A percentile compares a stretch with the other conserved stretches of the same genome.
Conservation (phyloP, 2,888 invertebrate genomes). For the Eledona agricola region DNA sequence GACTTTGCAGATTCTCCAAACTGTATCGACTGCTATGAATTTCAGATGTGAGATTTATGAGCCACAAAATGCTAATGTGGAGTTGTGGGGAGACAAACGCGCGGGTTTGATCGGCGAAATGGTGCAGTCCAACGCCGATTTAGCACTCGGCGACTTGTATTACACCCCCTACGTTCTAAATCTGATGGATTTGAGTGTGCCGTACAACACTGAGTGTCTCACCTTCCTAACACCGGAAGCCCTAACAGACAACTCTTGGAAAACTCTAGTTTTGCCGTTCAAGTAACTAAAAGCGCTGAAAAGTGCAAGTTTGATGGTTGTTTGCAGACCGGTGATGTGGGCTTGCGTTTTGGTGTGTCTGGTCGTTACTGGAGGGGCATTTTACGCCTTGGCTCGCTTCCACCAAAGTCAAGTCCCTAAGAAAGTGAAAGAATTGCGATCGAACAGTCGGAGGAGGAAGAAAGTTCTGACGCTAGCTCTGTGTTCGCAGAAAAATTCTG, state of each 20-base stretch:
- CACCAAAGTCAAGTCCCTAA: too few relatives aligned
- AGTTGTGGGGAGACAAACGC: slow-evolving; percentile 75
- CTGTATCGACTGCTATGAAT: slow-evolving; percentile 75
- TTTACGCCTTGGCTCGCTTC: slow-evolving; percentile 71
- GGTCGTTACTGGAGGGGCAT: slow-evolving; percentile 71
- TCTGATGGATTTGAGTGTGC: slow-evolving; percentile 76
- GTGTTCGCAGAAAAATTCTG: slow-evolving; percentile 47
- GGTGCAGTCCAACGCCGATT: slow-evolving; percentile 71
- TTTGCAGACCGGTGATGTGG: slow-evolving; percentile 78
- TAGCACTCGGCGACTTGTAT: slow-evolving; percentile 81
- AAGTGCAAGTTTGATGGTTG: too few relatives aligned
- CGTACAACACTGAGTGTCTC: slow-evolving; percentile 84
- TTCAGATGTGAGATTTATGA: slow-evolving; percentile 76
- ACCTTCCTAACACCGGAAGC: slow-evolving; percentile 87
- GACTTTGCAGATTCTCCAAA: slow-evolving; percentile 69
- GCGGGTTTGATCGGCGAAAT: slow-evolving; percentile 81
- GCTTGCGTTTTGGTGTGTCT: slow-evolving; percentile 74
- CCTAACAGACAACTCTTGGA: slow-evolving; percentile 83
- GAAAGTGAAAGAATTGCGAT: slow-evolving; percentile 16
- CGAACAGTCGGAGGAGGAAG: slow-evolving; percentile 40
- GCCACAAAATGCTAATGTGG: slow-evolving; percentile 67
- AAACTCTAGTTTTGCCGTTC: slow-evolving; percentile 81
- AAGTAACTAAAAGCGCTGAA: slow-evolving; percentile 64
- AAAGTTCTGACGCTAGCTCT: slow-evolving; percentile 48
- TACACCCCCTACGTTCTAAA: slow-evolving; percentile 75